Evolutionary conservation across 2,113 vertebrate genomes (phyloP), one percentile per base, ranked within the genome.

Genomic region (Rhegmatorhina hoffmannsi): DNA sequence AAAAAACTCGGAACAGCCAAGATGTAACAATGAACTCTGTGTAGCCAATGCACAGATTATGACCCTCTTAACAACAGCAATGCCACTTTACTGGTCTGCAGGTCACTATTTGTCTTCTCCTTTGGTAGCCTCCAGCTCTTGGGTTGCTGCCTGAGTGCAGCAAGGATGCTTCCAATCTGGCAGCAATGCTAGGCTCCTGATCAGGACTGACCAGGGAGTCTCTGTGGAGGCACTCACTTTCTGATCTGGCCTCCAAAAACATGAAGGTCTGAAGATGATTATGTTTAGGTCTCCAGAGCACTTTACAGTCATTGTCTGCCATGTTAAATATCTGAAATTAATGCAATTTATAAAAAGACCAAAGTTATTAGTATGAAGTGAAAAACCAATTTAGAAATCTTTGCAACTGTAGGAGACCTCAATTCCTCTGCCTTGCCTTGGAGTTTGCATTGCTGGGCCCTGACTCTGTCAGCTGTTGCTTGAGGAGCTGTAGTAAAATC

Each of bases 381-480:
- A 70, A 90, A 80, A 80, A 23, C 17, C 58, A 69, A 47, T 68
- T 67, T 74, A 91, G 90, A 92, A 94, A 84, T 87, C 82, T 56
- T 91, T 56, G 34, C 58, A 84, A 11, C 24, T 74, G 56, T 47
- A 50, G 44, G 69, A 89, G 81, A 78, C 53, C 29, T 92, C 66
- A 59, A 25, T 26, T 91, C 34, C 78, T 95, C 62, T 7, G 40
- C 74, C 44, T 79, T 28, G 47, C 70, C 82, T 84, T 4, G 1
- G 43, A 60, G 70, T 75, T 82, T 82, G 58, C 49, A 20, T 44
- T 63, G 66, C 62, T 82, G 82, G 70, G 64, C 78, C 8, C 4
- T 26, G 31, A 58, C 43, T 82, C 66, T n/a, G 29, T 64, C 87
- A 87, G 66, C 77, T 82, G 66, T 67, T 70, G 76, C 89, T 56